Base-by-base conservation (phyloP, 2,888 invertebrate genomes). In the Caenorhabditis sp. region DNA sequence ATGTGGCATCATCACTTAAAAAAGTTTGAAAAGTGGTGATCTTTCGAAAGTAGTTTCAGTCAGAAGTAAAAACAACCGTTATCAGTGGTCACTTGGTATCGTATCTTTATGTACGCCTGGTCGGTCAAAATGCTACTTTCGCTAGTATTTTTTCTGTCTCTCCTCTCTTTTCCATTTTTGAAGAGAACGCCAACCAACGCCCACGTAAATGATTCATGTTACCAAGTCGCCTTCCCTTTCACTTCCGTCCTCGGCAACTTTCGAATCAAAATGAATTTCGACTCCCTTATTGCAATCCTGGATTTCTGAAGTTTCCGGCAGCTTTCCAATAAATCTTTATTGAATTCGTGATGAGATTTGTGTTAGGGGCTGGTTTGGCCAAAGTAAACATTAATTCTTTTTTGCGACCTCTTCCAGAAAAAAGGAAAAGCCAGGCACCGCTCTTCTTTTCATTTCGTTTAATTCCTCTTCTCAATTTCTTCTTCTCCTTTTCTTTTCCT, bases 341-440 rank as follows among this genome's bases (percentile, higher is more conserved):
- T 59, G 76, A 76, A 76, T 76, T 59, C 76, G 41, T 64, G 79
- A 70, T 61, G 77, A 70, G 68, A 77, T 61, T 58, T 58, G 28
- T 70, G 44, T 28, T 26, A 44, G 44, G 28, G 56, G 59, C 44
- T 51, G 58, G 68, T 47, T 35, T 47, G 68, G 28, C 28, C 28
- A 63, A 35, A 69, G 70, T 64, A 79, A 79, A 79, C 70, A 70
- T 72, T 63, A 51, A 69, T 63, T 70, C 58, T 56, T 31, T 54
- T 19, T 47, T 35, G 54, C 51, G 54, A 61, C 69, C 61, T 77
- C 61, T 61, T 63, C 56, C 31, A 69, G 26, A 54, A 47, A 56
- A 79, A 10, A 26, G 56, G 26, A 68, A 66, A 66, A 58, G 19
- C 58, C 47, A 35, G 56, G 4, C 24, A 22, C 49, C 47, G 31